Evolutionary conservation across 2,797 vertebrate species (phyloP).

Genomic region (Siniperca obscura): DNA sequence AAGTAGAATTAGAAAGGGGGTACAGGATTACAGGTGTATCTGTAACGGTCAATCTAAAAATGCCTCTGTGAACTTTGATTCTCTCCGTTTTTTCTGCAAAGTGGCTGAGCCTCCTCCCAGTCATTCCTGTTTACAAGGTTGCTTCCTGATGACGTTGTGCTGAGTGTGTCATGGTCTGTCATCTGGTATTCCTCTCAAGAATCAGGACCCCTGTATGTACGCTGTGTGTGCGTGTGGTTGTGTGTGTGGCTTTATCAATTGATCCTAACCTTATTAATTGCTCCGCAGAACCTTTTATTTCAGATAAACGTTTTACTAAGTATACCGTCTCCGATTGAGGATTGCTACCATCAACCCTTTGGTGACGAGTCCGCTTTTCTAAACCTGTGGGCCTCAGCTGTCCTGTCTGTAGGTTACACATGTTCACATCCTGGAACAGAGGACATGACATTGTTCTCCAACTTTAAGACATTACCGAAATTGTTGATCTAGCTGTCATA

Average conservation of each 20-base stretch:
- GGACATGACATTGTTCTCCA: slow-evolving; percentile 47
- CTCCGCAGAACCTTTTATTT: neutral
- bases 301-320: neutral
- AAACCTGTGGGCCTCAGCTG: neutral
- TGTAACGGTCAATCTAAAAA: slow-evolving; percentile 63
- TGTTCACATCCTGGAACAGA: slow-evolving; percentile 48
- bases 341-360: neutral
- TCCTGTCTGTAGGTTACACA: slow-evolving; percentile 16
- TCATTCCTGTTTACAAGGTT: slow-evolving; percentile 83
- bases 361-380: neutral
- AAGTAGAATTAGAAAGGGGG: slow-evolving; percentile 17
- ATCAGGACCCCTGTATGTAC: neutral
- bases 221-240: neutral
- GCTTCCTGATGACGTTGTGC: slow-evolving; percentile 78
- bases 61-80: slow-evolving; percentile 35
- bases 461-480: slow-evolving; percentile 20
- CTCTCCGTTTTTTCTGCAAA: slow-evolving; percentile 47
- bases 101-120: slow-evolving; percentile 65
- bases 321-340: neutral
- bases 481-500: slow-evolving; percentile 21
- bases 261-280: neutral
- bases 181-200: slow-evolving; percentile 78
- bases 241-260: neutral
- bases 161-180: slow-evolving; percentile 65
- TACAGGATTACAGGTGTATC: slow-evolving; percentile 66